Evolutionary conservation across 2,113 vertebrate species (phyloP).

Genomic region (Boulengeromyrus knoepffleri): DNA sequence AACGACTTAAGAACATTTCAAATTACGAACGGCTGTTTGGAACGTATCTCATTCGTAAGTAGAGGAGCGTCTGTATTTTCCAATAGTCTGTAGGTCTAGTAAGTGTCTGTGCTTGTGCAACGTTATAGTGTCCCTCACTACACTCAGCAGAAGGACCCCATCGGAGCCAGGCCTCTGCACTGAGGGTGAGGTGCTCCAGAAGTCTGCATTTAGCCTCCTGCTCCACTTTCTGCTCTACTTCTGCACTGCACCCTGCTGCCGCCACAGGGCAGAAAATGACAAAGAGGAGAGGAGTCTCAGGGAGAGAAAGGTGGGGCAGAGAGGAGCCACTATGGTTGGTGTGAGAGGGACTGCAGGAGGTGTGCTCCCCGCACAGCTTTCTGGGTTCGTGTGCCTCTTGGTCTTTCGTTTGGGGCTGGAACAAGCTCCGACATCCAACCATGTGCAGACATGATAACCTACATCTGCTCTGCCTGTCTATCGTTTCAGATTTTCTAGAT

Average conservation of each 20-base stretch:
- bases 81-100: background rate
- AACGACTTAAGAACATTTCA: no score
- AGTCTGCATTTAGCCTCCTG: background rate
- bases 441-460: background rate
- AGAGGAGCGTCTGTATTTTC: no score
- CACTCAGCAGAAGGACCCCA: background rate
- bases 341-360: background rate
- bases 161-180: background rate
- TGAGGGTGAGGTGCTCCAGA: background rate
- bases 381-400: background rate
- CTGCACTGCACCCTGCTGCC: background rate
- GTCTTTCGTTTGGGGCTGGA: background rate
- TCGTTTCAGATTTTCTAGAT: background rate
- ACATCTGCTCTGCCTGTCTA: background rate
- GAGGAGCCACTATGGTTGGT: background rate
- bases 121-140: background rate
- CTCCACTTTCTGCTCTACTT: conserved; percentile 1
- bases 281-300: background rate
- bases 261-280: background rate
- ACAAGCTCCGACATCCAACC: background rate
- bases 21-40: no score
- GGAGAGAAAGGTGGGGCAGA: background rate
- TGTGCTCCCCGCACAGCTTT: background rate
- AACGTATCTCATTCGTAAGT: no score
- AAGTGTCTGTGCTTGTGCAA: background rate